Conservation (phyloP, 2,797 vertebrate species). For the Enteromius afrohamiltoni region DNA sequence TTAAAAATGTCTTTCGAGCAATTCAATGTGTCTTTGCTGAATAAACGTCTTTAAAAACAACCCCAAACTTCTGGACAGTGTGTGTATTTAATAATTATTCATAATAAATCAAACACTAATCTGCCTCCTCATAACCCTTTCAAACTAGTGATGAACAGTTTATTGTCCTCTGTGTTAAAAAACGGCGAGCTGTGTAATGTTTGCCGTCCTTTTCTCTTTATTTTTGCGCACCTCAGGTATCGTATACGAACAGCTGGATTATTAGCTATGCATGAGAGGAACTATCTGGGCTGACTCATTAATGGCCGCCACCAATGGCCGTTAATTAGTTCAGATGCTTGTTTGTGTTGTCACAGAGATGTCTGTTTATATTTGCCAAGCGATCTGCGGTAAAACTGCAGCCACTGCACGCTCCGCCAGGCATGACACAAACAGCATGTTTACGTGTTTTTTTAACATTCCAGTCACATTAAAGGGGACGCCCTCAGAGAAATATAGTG, state of each 20-base stretch:
- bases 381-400: conserved; percentile 11
- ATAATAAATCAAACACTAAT: conserved; percentile 74
- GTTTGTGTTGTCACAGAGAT: conserved; percentile 41
- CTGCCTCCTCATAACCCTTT: conserved; percentile 40
- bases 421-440: conserved; percentile 42
- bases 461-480: conserved; percentile 38
- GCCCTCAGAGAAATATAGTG: conserved; percentile 26
- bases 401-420: not conserved
- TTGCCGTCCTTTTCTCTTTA: conserved; percentile 14
- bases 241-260: conserved; percentile 45
- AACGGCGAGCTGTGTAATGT: conserved; percentile 12
- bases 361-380: conserved; percentile 40
- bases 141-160: not conserved
- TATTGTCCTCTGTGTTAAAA: conserved; percentile 24
- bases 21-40: not conserved
- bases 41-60: not conserved
- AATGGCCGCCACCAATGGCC: conserved; percentile 31
- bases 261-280: conserved; percentile 44
- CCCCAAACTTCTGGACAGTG: not conserved
- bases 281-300: conserved; percentile 31
- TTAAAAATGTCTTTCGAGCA: too few species aligned
- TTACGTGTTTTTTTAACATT: conserved; percentile 27
- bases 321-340: conserved; percentile 49
- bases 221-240: conserved; percentile 34
- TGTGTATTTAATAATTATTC: conserved; percentile 35